A percentile compares a stretch with the other conserved stretches of the same genome.
phyloP scores from a whole-genome alignment of 2,113 vertebrate genomes.

The Nasalis larvatus region DNA sequence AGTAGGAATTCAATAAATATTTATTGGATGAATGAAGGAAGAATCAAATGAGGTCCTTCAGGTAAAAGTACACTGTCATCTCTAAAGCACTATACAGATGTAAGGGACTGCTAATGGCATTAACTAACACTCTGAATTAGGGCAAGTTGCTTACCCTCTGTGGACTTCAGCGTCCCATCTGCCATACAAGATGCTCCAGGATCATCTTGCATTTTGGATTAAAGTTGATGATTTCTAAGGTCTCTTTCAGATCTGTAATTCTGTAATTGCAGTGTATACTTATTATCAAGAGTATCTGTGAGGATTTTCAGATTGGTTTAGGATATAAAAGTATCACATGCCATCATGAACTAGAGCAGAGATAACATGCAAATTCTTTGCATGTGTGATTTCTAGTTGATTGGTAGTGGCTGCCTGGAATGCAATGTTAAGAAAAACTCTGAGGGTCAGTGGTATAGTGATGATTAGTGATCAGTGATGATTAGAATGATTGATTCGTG shows the following conservation, averaged over 20 bases:
- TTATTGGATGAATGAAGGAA: slow-evolving; percentile 9
- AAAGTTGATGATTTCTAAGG: not conserved
- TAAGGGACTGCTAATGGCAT: not conserved
- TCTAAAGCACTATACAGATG: too few relatives aligned
- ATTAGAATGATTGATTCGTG: not conserved
- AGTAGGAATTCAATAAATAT: not conserved
- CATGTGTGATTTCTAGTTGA: not conserved
- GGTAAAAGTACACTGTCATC: not conserved
- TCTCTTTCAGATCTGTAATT: slow-evolving; percentile 1
- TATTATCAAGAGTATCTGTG: not conserved
- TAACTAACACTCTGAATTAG: not conserved
- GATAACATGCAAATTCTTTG: not conserved
- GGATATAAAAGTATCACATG: not conserved
- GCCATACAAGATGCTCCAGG: not conserved
- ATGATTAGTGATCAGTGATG: too few relatives aligned
- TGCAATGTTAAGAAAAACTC: not conserved
- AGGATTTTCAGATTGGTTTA: not conserved
- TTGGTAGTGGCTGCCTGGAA: not conserved
- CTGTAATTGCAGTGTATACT: not conserved
- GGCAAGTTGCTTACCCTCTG: not conserved
- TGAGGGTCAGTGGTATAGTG: not conserved
- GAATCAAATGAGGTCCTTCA: not conserved
- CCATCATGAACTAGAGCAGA: not conserved
- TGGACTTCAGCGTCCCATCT: not conserved
- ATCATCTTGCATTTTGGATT: slow-evolving; percentile 1